These are phyloP conservation scores for Sibirionetta formosa DNA, from an alignment of 2,797 vertebrate species.

Conservation along the genomic window DNA sequence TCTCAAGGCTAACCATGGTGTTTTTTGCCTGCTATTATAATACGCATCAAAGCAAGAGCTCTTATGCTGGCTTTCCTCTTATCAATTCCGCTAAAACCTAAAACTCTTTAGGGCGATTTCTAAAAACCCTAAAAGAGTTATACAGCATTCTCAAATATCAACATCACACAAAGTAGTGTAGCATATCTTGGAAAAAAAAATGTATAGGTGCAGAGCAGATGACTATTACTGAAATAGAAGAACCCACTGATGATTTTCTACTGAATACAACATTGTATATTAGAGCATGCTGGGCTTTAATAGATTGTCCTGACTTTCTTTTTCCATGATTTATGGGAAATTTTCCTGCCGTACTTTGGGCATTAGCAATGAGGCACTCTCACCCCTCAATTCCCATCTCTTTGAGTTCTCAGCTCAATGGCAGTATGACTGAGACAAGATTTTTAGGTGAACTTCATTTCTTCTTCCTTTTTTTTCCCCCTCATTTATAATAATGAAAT, in stretches of 20 bases:
- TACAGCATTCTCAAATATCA: constrained; percentile 68
- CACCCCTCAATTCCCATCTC: background rate
- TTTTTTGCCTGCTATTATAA: constrained; percentile 95
- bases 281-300: constrained; percentile 48
- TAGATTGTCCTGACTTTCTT: background rate
- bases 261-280: constrained; percentile 46
- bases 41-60: constrained; percentile 88
- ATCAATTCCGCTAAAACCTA: constrained; percentile 79
- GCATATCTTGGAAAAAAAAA: background rate
- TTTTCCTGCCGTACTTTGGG: constrained; percentile 25
- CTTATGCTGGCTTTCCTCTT: constrained; percentile 83
- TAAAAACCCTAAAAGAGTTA: constrained; percentile 72
- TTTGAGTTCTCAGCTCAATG: background rate
- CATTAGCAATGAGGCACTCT: background rate
- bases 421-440: background rate
- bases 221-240: constrained; percentile 43
- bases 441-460: background rate
- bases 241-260: constrained; percentile 2
- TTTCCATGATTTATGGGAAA: constrained; percentile 44
- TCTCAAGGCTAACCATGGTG: constrained; percentile 95
- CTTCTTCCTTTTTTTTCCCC: background rate
- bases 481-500: background rate
- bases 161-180: constrained; percentile 4
- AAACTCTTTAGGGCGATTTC: constrained; percentile 77
- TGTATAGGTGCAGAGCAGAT: background rate